Base-by-base conservation (phyloP, 2,888 invertebrate genomes). In the Xylota sylvarum region DNA sequence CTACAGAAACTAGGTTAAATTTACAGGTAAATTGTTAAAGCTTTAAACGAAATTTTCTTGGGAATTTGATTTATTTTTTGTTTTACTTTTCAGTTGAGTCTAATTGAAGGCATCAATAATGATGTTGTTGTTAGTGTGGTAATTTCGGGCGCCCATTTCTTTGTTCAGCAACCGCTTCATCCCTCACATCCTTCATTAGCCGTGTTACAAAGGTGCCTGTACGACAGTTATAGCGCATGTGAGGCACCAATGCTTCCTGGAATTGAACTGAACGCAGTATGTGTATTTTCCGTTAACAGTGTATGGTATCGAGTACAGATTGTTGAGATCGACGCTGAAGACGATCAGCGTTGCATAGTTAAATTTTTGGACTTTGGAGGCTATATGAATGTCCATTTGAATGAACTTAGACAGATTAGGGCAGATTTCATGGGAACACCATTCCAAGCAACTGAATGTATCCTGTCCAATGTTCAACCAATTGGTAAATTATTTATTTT, bases 371-470 rank as follows among this genome's bases (percentile, higher is more conserved):
- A 99, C 93, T 98, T 97, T 90, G 99, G 99, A 62, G 99, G 99
- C 65, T 99, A 97, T 92, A 95, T 96, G 90, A 95, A 95, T 80
- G 94, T 98, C 73, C 95, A 95, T 89, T 96, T 96, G 89, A 94
- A 95, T 74, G 94, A 95, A 88, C 94, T 99, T 91, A 95, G 97
- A 91, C 98, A 99, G 93, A 98, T 99, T 89, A 95, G 98, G 89
- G 96, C 96, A 72, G 98, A 99, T 93, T 98, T 98, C 92, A 96
- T 98, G 94, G 94, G 96, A 79, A 94, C 99, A 92, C 99, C 99
- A 70, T 99, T 99, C 95, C 99, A 99, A 95, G 98, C 99, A 78
- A 96, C 97, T 62, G 99, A 99, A 94, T 98, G 98, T 91, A 95
- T 96, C 91, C 94, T 99, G 90, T 97, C 97, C n/a, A 96, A 97